Conservation (phyloP, 2,113 vertebrate species). For the Budorcas taxicolor region DNA sequence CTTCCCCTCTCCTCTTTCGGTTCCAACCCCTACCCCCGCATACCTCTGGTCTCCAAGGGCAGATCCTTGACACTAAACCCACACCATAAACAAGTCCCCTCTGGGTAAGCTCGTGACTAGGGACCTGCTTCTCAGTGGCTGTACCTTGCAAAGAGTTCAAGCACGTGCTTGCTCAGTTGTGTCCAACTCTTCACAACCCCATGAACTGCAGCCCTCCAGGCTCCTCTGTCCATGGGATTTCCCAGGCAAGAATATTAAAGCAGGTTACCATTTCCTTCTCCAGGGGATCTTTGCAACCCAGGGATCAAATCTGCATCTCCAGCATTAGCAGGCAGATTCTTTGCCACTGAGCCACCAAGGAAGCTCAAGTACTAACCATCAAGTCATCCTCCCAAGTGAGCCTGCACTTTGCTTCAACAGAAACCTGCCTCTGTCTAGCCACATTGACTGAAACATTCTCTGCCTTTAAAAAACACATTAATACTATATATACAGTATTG, state of each 20-base stretch:
- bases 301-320: neutral
- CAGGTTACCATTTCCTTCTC: neutral
- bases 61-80: slow-evolving; percentile 70
- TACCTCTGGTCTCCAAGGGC: slow-evolving; percentile 73
- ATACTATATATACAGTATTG: neutral
- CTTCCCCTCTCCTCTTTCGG: neutral
- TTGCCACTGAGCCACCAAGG: neutral
- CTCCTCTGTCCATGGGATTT: neutral
- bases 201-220: neutral
- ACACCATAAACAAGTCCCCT: slow-evolving; percentile 60
- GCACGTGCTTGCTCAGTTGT: rapidly evolving
- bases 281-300: neutral
- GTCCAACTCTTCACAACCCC: neutral
- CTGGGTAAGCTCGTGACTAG: slow-evolving; percentile 33
- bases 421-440: neutral
- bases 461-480: neutral
- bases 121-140: neutral
- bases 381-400: neutral
- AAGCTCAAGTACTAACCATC: neutral
- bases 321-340: neutral
- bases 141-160: neutral
- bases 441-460: neutral
- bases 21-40: slow-evolving; percentile 23
- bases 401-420: neutral
- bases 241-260: neutral